Percentiles rank a stretch among this genome's conserved stretches.
Conservation (phyloP, 2,888 invertebrate genomes). For the Heliconius aoede region DNA sequence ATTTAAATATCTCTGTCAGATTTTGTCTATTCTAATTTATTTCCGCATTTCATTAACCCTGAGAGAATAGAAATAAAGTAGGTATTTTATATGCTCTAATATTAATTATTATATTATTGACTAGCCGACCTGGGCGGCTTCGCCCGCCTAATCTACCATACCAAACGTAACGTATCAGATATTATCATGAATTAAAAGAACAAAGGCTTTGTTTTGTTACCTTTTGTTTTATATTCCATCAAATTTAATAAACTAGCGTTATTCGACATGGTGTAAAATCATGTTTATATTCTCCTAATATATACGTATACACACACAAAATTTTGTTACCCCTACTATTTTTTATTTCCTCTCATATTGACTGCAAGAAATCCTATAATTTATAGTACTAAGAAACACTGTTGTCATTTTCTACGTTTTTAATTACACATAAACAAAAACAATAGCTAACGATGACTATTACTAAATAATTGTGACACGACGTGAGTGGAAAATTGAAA, state of each 20-base stretch:
- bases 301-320: no score
- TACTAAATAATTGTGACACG: neutral
- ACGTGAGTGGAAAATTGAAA: conserved; percentile 13
- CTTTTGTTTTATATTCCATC: neutral
- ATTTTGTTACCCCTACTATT: no score
- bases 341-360: no score
- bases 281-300: no score
- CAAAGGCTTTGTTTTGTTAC: neutral
- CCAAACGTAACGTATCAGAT: no score
- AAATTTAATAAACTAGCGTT: no score
- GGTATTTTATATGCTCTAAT: neutral
- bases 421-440: neutral
- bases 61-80: neutral
- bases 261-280: no score
- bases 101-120: neutral
- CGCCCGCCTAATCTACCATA: no score
- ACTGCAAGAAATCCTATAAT: neutral
- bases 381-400: neutral
- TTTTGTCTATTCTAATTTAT: neutral
- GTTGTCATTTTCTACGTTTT: neutral
- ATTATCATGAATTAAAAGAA: neutral
- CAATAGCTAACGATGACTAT: neutral
- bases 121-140: no score
- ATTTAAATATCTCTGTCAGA: neutral
- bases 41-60: conserved; percentile 12